Percentiles rank a stretch among this genome's conserved stretches.
Evolutionary conservation across 2,797 vertebrate species (phyloP).

Genomic region (Cossypha polioptera): DNA sequence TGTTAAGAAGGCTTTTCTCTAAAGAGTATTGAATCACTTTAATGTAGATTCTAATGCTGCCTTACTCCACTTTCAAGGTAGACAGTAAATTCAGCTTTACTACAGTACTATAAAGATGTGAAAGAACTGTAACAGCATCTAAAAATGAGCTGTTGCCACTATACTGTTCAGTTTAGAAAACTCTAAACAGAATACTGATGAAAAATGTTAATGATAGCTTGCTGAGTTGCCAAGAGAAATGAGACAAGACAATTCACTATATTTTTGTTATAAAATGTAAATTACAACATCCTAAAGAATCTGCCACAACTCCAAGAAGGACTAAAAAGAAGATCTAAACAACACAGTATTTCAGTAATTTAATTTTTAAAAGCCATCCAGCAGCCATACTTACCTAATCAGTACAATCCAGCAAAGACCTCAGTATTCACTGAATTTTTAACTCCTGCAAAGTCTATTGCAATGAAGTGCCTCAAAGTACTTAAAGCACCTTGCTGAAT

Average conservation of each 20-base stretch:
- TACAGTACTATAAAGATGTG: constrained; percentile 73
- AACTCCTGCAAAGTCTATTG: not conserved
- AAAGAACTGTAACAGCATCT: constrained; percentile 70
- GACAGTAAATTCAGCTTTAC: constrained; percentile 77
- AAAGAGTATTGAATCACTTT: constrained; percentile 70
- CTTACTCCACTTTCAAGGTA: constrained; percentile 69
- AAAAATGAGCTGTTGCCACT: constrained; percentile 72
- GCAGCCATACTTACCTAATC: not conserved
- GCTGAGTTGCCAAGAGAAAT: constrained; percentile 60
- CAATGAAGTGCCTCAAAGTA: not conserved
- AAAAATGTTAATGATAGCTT: constrained; percentile 70
- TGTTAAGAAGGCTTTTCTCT: constrained; percentile 70
- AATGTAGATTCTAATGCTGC: constrained; percentile 63
- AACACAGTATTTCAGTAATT: not conserved
- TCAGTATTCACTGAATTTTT: not conserved
- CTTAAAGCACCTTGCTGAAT: not conserved
- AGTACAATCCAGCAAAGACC: not conserved
- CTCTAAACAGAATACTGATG: constrained; percentile 68
- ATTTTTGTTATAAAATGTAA: constrained; percentile 58
- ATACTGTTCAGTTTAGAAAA: constrained; percentile 66
- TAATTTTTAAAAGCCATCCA: constrained; percentile 5
- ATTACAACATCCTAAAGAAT: constrained; percentile 46
- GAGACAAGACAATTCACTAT: constrained; percentile 48
- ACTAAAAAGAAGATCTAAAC: constrained; percentile 36
- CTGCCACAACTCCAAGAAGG: constrained; percentile 10